These are phyloP conservation scores for Eubasilissa regina DNA, from an alignment of 1,140 invertebrate species.

Conservation along the genomic window DNA sequence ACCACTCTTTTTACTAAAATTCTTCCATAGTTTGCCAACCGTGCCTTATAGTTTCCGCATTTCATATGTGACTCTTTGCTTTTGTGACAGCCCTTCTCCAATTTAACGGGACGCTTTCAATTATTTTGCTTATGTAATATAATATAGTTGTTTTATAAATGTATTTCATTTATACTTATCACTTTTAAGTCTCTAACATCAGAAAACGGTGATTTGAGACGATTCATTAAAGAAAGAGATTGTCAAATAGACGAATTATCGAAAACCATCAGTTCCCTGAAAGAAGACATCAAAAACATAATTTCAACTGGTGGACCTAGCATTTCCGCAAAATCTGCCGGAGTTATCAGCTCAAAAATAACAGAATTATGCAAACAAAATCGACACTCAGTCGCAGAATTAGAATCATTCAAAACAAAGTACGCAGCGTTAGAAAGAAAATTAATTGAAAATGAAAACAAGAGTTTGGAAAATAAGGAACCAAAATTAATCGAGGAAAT, in stretches of 20 bases:
- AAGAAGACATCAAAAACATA: conserved; percentile 73
- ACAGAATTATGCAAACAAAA: conserved; percentile 75
- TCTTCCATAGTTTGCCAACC: too few species aligned
- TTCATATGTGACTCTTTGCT: too few species aligned
- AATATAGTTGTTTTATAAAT: not conserved
- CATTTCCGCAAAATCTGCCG: conserved; percentile 70
- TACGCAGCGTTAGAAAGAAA: conserved; percentile 69
- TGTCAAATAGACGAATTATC: conserved; percentile 70
- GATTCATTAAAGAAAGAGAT: conserved; percentile 70
- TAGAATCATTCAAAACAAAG: conserved; percentile 72
- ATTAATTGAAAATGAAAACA: conserved; percentile 64
- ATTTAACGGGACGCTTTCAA: too few species aligned
- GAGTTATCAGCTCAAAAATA: conserved; percentile 71
- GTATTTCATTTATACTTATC: not conserved
- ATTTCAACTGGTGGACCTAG: conserved; percentile 70
- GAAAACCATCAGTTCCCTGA: conserved; percentile 69
- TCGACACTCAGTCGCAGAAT: conserved; percentile 70
- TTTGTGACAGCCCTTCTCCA: too few species aligned
- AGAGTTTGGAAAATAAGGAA: conserved; percentile 64
- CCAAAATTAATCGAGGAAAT: conserved; percentile 65
- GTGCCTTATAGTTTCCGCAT: too few species aligned
- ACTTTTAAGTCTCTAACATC: conserved; percentile 65
- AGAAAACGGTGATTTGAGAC: conserved; percentile 68
- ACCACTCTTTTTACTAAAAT: too few species aligned
- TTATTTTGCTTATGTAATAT: too few species aligned